A percentile compares a stretch with the other conserved stretches of the same genome.
Conservation (phyloP, 1,140 invertebrate genomes). For the Sycophaga agraensis region DNA sequence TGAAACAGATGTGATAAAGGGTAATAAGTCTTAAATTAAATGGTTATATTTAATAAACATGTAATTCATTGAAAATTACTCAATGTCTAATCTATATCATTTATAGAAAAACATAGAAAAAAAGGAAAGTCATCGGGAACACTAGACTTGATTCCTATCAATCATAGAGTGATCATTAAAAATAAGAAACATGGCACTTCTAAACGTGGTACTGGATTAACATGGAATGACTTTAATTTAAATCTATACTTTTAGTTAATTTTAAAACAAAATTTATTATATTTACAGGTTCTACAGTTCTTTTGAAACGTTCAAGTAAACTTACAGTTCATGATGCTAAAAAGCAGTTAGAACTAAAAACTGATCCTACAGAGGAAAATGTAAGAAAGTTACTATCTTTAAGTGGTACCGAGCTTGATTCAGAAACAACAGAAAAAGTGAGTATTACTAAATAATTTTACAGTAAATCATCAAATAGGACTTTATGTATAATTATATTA, state of each 20-base stretch:
- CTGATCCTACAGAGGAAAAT: slow-evolving; percentile 45
- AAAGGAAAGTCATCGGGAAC: slow-evolving; percentile 35
- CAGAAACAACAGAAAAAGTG: slow-evolving; percentile 41
- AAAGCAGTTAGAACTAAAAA: slow-evolving; percentile 33
- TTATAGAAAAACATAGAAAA: slow-evolving; percentile 34
- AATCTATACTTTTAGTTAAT: no score
- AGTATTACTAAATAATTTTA: not conserved
- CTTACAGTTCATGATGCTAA: slow-evolving; percentile 41
- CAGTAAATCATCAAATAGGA: not conserved
- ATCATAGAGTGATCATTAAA: slow-evolving; percentile 37
- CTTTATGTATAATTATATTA: slow-evolving; percentile 2
- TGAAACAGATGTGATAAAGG: slow-evolving; percentile 34
- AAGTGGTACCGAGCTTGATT: slow-evolving; percentile 34
- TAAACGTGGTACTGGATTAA: no score
- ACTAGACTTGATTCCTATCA: slow-evolving; percentile 42
- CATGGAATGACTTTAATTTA: no score
- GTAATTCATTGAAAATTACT: not conserved
- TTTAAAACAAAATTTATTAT: not conserved
- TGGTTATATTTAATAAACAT: not conserved
- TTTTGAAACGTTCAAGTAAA: slow-evolving; percentile 35
- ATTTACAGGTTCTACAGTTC: slow-evolving; percentile 20
- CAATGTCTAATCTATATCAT: slow-evolving; percentile 10
- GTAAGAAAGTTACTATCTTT: slow-evolving; percentile 42
- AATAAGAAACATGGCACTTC: slow-evolving; percentile 39
- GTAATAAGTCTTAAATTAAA: slow-evolving; percentile 26